Percentiles rank a stretch among this genome's conserved stretches.
These are phyloP conservation scores for Conus canariensis DNA, from an alignment of 2,888 invertebrate species.

Conservation along the genomic window DNA sequence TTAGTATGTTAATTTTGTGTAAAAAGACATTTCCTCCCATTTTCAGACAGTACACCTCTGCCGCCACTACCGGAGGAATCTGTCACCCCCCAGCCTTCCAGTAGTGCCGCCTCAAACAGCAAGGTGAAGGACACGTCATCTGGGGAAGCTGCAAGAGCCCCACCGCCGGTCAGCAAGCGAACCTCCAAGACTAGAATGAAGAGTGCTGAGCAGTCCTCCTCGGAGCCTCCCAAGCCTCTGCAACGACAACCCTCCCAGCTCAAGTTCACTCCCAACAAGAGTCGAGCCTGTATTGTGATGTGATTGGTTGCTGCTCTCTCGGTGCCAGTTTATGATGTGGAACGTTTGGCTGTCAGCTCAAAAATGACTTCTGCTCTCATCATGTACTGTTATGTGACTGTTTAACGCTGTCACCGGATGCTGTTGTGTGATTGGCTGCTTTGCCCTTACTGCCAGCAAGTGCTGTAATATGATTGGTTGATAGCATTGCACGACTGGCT, in stretches of 20 bases:
- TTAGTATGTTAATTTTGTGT: too few species aligned
- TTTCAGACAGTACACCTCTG: neutral
- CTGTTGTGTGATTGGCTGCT: too few species aligned
- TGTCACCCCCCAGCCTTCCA: neutral
- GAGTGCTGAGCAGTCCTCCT: neutral
- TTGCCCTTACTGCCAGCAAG: too few species aligned
- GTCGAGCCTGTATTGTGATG: slow-evolving; percentile 47
- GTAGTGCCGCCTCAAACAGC: neutral
- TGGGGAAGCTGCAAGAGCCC: neutral
- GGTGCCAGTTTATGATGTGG: neutral
- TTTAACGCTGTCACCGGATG: neutral
- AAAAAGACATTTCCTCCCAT: neutral
- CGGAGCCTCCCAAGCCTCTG: neutral
- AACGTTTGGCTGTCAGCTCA: neutral
- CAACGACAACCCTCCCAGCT: slow-evolving; percentile 36
- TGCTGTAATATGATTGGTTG: too few species aligned
- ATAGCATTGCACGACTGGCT: too few species aligned
- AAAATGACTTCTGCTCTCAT: neutral
- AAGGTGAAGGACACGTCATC: slow-evolving; percentile 19
- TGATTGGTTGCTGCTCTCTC: neutral
- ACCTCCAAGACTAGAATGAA: slow-evolving; percentile 10
- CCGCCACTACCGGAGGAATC: neutral
- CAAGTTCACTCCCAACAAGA: slow-evolving; percentile 36
- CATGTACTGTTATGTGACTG: neutral
- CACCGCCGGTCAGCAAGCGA: neutral